A percentile compares a stretch with the other conserved stretches of the same genome.
Conservation (phyloP, 2,113 vertebrate genomes). For the Empidonax alnorum region DNA sequence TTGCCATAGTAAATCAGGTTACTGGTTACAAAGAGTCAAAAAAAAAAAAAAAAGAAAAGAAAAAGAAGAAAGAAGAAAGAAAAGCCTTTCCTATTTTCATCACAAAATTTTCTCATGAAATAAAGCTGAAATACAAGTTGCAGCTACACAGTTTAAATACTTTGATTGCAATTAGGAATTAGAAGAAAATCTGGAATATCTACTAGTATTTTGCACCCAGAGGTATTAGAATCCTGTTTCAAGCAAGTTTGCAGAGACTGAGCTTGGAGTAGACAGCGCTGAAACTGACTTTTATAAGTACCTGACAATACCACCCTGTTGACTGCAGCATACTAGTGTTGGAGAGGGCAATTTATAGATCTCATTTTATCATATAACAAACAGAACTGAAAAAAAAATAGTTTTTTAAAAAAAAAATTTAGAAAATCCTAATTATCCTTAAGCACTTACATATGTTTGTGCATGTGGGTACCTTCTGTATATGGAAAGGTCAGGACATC, state of each 20-base stretch:
- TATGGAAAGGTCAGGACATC: background rate
- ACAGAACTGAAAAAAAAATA: background rate
- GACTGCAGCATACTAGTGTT: background rate
- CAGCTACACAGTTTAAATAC: background rate
- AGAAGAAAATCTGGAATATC: background rate
- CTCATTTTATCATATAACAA: background rate
- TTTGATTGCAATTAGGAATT: background rate
- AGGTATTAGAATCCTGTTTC: background rate
- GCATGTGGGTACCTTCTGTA: background rate
- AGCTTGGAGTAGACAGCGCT: background rate
- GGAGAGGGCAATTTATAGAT: background rate
- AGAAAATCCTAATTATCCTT: background rate
- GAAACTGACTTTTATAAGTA: background rate
- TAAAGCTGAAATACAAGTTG: background rate
- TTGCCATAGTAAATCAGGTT: background rate
- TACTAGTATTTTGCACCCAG: background rate
- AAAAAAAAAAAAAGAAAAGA: background rate
- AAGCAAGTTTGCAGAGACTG: background rate
- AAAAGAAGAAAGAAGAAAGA: background rate
- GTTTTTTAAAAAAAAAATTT: background rate
- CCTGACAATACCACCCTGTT: background rate
- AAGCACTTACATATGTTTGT: background rate
- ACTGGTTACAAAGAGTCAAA: background rate
- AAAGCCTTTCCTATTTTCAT: background rate
- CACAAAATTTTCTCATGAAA: background rate